Conservation (phyloP, 1,140 invertebrate species). For the Diorhabda carinulata region DNA sequence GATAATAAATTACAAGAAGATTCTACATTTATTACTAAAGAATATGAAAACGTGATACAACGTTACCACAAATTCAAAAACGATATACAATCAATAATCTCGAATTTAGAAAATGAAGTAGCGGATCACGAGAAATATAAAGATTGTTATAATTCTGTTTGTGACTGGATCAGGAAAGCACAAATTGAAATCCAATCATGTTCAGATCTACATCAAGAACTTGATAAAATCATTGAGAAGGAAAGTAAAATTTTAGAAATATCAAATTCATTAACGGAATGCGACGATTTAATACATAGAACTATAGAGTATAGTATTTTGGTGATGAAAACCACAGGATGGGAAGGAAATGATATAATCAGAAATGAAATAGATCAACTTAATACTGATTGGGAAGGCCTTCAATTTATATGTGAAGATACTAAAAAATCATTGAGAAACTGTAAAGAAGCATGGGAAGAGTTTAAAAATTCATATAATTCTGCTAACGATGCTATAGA, state of each 20-base stretch:
- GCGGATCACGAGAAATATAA: constrained; percentile 84
- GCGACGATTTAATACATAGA: constrained; percentile 68
- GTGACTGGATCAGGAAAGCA: constrained; percentile 82
- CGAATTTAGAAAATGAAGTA: constrained; percentile 72
- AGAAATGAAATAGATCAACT: constrained; percentile 80
- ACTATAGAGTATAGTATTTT: constrained; percentile 71
- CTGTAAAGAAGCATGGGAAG: constrained; percentile 82
- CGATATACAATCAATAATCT: constrained; percentile 61
- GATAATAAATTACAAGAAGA: constrained; percentile 65
- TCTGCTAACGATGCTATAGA: constrained; percentile 77
- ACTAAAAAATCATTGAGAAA: constrained; percentile 71
- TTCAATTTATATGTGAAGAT: constrained; percentile 77
- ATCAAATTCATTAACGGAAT: constrained; percentile 61
- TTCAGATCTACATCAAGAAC: constrained; percentile 78
- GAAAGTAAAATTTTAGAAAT: constrained; percentile 69
- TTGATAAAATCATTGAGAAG: constrained; percentile 69
- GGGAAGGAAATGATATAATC: constrained; percentile 81
- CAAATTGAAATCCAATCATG: constrained; percentile 81
- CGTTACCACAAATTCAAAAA: constrained; percentile 68
- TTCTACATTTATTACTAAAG: constrained; percentile 58
- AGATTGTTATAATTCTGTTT: constrained; percentile 72
- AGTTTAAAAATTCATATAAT: constrained; percentile 73
- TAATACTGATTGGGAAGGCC: constrained; percentile 81
- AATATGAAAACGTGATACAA: constrained; percentile 65
- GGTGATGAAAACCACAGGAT: constrained; percentile 76